Percentiles rank a stretch among this genome's conserved stretches.
Evolutionary conservation across 2,113 vertebrate species (phyloP).

Genomic region (Pundamilia nyererei): DNA sequence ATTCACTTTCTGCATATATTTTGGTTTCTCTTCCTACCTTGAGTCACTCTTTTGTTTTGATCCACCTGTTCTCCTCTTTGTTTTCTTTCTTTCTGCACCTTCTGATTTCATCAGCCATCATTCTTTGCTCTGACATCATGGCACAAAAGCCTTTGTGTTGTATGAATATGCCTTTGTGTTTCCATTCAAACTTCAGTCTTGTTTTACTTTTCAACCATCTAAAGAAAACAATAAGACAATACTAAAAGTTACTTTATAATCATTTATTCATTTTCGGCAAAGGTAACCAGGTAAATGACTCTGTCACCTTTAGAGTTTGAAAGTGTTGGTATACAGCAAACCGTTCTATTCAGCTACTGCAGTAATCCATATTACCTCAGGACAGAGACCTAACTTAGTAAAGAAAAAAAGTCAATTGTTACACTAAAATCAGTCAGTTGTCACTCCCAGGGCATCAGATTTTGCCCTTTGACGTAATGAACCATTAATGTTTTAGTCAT

Average conservation of each 20-base stretch:
- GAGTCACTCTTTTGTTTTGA: neutral
- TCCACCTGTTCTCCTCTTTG: neutral
- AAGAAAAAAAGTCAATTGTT: neutral
- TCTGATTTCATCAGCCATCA: neutral
- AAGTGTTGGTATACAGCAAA: neutral
- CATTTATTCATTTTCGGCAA: neutral
- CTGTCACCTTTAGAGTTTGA: neutral
- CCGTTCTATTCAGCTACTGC: neutral
- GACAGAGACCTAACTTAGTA: accelerated
- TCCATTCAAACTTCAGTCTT: neutral
- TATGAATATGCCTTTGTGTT: neutral
- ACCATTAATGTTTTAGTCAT: neutral
- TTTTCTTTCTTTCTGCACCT: neutral
- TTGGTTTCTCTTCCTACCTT: neutral
- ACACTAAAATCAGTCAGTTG: neutral
- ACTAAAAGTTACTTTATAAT: neutral
- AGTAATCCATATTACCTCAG: neutral
- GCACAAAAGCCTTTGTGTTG: neutral
- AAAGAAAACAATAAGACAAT: neutral
- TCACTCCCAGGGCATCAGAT: accelerated
- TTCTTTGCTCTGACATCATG: neutral
- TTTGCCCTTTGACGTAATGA: neutral
- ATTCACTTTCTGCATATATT: neutral
- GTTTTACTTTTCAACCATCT: neutral
- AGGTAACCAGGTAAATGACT: neutral